These are phyloP conservation scores for Tenodera sinensis DNA, from an alignment of 2,888 invertebrate genomes.

Conservation along the genomic window DNA sequence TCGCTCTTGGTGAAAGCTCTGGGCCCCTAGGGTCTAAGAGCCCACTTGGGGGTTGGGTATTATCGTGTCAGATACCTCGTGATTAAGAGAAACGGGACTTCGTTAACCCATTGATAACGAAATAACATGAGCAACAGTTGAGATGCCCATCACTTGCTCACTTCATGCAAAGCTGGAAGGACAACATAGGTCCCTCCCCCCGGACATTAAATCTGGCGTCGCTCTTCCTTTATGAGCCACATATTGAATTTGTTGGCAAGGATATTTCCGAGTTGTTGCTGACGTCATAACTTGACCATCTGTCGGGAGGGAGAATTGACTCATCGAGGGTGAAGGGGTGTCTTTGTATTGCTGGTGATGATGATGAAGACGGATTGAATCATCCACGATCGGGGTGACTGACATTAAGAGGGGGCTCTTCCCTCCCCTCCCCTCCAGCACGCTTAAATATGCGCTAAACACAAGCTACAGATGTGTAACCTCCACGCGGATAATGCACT, in stretches of 20 bases:
- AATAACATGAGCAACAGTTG: neutral
- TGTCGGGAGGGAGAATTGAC: constrained; percentile 14
- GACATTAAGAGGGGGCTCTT: neutral
- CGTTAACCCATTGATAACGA: neutral
- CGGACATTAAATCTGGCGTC: neutral
- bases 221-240: neutral
- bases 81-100: neutral
- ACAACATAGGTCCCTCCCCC: neutral
- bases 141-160: neutral
- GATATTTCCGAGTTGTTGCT: neutral
- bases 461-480: neutral
- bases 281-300: constrained; percentile 18
- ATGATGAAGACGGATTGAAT: constrained; percentile 5
- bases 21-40: too few relatives aligned
- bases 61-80: neutral
- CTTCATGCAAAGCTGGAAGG: neutral
- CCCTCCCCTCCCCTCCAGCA: neutral
- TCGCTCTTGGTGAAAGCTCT: too few relatives aligned
- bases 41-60: neutral
- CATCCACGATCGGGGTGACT: neutral
- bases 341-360: neutral
- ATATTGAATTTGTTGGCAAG: constrained; percentile 5
- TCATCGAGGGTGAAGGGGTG: constrained; percentile 12
- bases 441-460: neutral
- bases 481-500: too few relatives aligned